Evolutionary conservation across 2,113 vertebrate species (phyloP).

Genomic region (Sapayoa aenigma): DNA sequence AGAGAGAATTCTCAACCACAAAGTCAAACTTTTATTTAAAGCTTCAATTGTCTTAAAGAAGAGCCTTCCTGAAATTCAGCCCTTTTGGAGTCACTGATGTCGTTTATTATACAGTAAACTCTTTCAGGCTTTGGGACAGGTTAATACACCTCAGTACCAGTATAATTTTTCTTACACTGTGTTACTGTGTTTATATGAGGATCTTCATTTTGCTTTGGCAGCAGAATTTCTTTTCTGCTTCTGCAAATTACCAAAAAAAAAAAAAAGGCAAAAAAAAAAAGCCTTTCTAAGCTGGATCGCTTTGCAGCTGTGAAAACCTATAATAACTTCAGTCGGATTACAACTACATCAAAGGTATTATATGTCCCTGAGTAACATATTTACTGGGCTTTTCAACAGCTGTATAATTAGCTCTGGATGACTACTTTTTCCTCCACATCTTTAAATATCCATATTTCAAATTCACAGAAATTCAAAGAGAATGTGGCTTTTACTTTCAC

Average conservation of each 20-base stretch:
- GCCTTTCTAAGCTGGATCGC: conserved; percentile 56
- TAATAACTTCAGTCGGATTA: conserved; percentile 74
- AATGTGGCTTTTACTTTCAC: neutral
- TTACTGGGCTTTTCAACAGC: conserved; percentile 71
- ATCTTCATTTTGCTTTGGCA: conserved; percentile 66
- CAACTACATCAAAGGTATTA: conserved; percentile 76
- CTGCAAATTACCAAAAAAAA: conserved; percentile 13
- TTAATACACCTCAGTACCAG: conserved; percentile 48
- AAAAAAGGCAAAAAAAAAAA: neutral
- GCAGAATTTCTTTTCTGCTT: conserved; percentile 62
- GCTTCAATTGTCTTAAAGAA: conserved; percentile 62
- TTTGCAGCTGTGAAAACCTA: conserved; percentile 73
- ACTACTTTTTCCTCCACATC: conserved; percentile 55
- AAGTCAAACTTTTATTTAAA: conserved; percentile 60
- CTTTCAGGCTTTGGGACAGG: conserved; percentile 53
- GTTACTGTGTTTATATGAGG: conserved; percentile 31
- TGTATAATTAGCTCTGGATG: conserved; percentile 71
- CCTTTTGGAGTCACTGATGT: conserved; percentile 14
- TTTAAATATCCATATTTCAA: conserved; percentile 64
- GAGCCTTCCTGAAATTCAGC: conserved; percentile 18
- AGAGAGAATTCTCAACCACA: conserved; percentile 20
- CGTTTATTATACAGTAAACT: conserved; percentile 57
- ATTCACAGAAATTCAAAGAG: conserved; percentile 42
- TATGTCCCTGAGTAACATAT: conserved; percentile 73
- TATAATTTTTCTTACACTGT: conserved; percentile 50